Base-by-base conservation (phyloP, 2,888 invertebrate species). In the Polyommatus iphigenia region DNA sequence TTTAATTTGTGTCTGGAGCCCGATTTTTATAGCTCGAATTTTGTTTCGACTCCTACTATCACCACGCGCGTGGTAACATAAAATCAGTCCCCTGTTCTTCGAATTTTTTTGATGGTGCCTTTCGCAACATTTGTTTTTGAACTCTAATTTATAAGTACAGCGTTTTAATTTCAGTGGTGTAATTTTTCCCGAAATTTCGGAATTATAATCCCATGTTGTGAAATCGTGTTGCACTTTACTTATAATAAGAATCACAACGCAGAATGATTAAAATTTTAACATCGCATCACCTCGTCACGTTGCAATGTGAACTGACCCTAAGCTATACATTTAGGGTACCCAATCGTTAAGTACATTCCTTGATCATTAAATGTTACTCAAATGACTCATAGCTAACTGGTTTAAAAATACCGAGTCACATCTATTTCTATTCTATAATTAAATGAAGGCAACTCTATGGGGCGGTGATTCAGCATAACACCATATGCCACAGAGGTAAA, bases 401-500 rank as follows among this genome's bases (percentile, higher is more conserved):
- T 67, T 67, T 29, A 67, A 67, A 67, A 67, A 67, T 32, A 67
- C 6, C 67, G 29, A 32, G 67, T 67, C 67, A 67, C 6, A 29
- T 29, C 13, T 67, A 67, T 29, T 29, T 67, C 29, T 15, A 32
- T 67, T 67, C 67, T 29, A 67, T 67, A 67, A 67, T 67, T 67
- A 32, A 67, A 29, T 67, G 67, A 32, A 29, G 67, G 67, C 29
- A 67, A 67, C 67, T 6, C 29, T 67, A 67, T 29, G 29, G 67
- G 67, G 67, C 29, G 29, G 24, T 67, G 67, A 67, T 67, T 67
- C 67, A 67, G 67, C 67, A 67, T 32, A 29, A 15, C 67, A 20
- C 67, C 67, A 67, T 67, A 67, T 67, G 67, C 67, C 29, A 67
- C 67, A 15, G 29, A 67, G 67, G 67, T 67, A 62, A 62, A 62